phyloP scores from a whole-genome alignment of 2,113 vertebrate genomes.

The Carassius auratus region DNA sequence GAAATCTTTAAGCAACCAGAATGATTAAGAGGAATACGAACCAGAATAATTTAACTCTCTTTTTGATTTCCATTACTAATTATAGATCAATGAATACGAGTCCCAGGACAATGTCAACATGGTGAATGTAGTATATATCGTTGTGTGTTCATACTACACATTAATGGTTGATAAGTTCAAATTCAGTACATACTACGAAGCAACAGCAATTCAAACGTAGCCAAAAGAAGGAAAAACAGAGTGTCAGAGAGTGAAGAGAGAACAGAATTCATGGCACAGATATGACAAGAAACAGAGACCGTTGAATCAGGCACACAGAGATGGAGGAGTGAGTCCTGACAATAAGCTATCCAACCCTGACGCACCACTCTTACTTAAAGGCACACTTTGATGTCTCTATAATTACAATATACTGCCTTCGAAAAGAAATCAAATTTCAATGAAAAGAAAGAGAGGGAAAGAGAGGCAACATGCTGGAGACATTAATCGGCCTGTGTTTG shows the following conservation, averaged over 20 bases:
- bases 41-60: neutral
- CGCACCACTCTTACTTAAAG: slow-evolving; percentile 10
- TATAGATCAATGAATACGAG: neutral
- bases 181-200: neutral
- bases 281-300: slow-evolving; percentile 21
- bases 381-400: slow-evolving; percentile 77
- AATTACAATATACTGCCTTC: slow-evolving; percentile 77
- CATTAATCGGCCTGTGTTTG: slow-evolving; percentile 76
- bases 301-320: slow-evolving; percentile 23
- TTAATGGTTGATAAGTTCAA: neutral
- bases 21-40: neutral
- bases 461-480: slow-evolving; percentile 69
- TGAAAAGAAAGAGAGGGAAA: slow-evolving; percentile 70
- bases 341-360: slow-evolving; percentile 14
- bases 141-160: neutral
- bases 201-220: neutral
- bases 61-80: neutral
- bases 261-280: slow-evolving; percentile 51
- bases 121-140: neutral
- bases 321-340: slow-evolving; percentile 39
- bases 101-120: neutral
- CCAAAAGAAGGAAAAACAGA: neutral
- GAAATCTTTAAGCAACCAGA: neutral
- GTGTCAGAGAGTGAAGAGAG: neutral
- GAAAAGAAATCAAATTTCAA: slow-evolving; percentile 78